phyloP scores from a whole-genome alignment of 2,888 invertebrate genomes.

The Volucella bombylans region DNA sequence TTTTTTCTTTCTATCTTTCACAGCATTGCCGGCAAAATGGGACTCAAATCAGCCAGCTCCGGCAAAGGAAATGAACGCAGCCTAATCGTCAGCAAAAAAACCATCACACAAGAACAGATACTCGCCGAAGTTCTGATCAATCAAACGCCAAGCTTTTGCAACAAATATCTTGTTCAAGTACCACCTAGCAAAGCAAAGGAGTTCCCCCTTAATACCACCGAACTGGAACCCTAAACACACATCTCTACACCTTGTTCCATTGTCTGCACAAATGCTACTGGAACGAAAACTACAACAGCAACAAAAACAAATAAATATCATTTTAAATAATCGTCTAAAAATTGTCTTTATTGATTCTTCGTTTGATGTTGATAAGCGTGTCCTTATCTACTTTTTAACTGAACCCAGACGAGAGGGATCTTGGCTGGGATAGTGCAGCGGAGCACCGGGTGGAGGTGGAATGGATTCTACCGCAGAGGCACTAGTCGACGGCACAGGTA shows the following conservation, averaged over 20 bases:
- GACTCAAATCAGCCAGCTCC: slow-evolving; percentile 84
- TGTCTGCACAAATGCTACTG: slow-evolving; percentile 35
- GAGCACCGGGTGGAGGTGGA: slow-evolving; percentile 83
- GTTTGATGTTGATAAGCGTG: background rate
- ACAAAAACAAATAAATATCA: slow-evolving; percentile 19
- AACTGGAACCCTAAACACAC: slow-evolving; percentile 75
- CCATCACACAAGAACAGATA: slow-evolving; percentile 76
- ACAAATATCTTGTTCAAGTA: slow-evolving; percentile 81
- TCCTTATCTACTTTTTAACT: slow-evolving; percentile 78
- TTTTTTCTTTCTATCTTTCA: background rate
- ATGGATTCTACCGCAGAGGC: slow-evolving; percentile 79
- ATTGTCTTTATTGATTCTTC: background rate
- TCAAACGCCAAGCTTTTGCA: slow-evolving; percentile 78
- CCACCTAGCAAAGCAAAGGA: slow-evolving; percentile 78
- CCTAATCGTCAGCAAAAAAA: slow-evolving; percentile 80
- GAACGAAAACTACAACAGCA: slow-evolving; percentile 9
- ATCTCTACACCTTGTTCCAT: background rate
- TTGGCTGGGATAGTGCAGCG: slow-evolving; percentile 97
- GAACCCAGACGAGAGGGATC: slow-evolving; percentile 96
- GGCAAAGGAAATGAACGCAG: slow-evolving; percentile 82
- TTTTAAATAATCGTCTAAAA: background rate
- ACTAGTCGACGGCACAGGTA: slow-evolving; percentile 80
- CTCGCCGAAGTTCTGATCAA: slow-evolving; percentile 78
- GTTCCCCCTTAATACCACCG: slow-evolving; percentile 78
- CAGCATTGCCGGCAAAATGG: slow-evolving; percentile 82